Percentiles rank a stretch among this genome's conserved stretches.
Conservation (phyloP, 2,888 invertebrate genomes). For the Rapana venosa region DNA sequence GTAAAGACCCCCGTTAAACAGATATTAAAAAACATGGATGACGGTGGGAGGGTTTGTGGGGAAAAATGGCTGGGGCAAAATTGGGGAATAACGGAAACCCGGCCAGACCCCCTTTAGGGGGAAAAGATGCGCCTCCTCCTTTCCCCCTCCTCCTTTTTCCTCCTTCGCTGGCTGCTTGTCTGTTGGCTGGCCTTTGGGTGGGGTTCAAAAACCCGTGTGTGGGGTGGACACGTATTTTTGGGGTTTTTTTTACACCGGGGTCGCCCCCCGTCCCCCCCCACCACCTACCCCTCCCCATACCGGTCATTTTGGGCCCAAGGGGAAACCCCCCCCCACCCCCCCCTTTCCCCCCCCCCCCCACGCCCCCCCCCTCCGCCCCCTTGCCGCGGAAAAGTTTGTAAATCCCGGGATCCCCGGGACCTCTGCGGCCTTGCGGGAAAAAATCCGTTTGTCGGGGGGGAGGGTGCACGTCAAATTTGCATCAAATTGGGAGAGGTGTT, state of each 20-base stretch:
- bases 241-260: neutral
- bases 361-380: constrained; percentile 31
- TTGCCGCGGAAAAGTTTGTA: constrained; percentile 43
- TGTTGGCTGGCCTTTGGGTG: neutral
- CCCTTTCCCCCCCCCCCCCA: constrained; percentile 16
- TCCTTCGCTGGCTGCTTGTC: neutral
- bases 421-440: constrained; percentile 45
- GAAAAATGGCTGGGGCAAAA: constrained; percentile 23
- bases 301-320: constrained; percentile 27
- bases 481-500: constrained; percentile 25
- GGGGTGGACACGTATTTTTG: neutral
- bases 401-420: constrained; percentile 33
- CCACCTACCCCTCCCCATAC: neutral
- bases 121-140: neutral
- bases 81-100: constrained; percentile 33
- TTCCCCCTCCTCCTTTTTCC: neutral
- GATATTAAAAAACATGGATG: constrained; percentile 37
- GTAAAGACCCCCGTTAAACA: neutral
- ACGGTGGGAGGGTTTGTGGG: neutral
- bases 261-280: neutral
- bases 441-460: constrained; percentile 39
- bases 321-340: constrained; percentile 9
- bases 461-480: constrained; percentile 38
- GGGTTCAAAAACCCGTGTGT: neutral
- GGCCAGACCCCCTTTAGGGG: neutral